These are phyloP conservation scores for Sorex fumeus DNA, from an alignment of 2,113 vertebrate species.

Conservation along the genomic window DNA sequence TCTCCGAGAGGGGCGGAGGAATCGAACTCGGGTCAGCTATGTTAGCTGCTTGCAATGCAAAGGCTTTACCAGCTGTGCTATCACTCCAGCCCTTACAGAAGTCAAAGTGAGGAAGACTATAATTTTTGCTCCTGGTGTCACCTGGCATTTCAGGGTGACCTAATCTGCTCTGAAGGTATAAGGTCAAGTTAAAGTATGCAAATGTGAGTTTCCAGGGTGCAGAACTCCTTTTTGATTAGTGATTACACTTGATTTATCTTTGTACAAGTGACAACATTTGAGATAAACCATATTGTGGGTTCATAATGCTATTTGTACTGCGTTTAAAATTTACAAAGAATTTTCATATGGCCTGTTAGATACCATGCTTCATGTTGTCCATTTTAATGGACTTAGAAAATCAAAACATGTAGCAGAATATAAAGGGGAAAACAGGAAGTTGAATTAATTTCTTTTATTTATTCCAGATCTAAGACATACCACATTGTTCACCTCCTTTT, in stretches of 20 bases:
- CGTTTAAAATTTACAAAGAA: conserved; percentile 13
- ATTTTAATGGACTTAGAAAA: not conserved
- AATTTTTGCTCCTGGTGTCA: conserved; percentile 11
- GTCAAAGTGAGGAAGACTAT: not conserved
- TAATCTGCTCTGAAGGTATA: not conserved
- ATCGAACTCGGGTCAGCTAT: too few relatives aligned
- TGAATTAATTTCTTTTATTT: not conserved
- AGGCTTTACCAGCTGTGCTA: too few relatives aligned
- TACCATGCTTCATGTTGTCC: not conserved
- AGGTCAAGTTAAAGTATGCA: not conserved
- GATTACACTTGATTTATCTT: conserved; percentile 20
- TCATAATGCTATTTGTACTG: conserved; percentile 12
- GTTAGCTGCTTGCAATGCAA: too few relatives aligned
- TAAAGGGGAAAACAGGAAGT: not conserved
- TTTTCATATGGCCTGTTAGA: not conserved
- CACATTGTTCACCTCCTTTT: not conserved
- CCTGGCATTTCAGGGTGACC: not conserved
- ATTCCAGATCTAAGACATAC: not conserved
- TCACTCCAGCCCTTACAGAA: too few relatives aligned
- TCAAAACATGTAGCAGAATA: not conserved
- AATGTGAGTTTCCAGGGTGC: conserved; percentile 6
- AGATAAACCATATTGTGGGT: not conserved
- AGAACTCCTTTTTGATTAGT: not conserved
- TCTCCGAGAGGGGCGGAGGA: too few relatives aligned
- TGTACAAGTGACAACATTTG: not conserved